Percentiles rank a stretch among this genome's conserved stretches.
phyloP scores from a whole-genome alignment of 2,113 vertebrate species.

The Solea solea region DNA sequence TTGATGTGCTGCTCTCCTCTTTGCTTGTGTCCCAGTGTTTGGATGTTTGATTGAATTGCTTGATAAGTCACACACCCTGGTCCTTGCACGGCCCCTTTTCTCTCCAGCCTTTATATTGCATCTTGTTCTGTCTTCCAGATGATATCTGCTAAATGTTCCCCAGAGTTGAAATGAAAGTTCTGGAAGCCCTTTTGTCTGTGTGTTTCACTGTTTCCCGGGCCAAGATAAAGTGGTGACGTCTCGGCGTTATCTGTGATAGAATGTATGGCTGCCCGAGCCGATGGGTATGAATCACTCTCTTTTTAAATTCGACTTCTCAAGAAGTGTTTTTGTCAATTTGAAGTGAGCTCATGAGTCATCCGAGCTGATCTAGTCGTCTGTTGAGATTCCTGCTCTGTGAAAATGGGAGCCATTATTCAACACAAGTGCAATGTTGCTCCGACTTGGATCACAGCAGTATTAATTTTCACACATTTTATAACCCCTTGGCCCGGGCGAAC shows the following conservation, averaged over 20 bases:
- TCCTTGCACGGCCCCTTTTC: constrained; percentile 25
- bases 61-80: constrained; percentile 7
- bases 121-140: constrained; percentile 26
- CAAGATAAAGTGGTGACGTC: neutral
- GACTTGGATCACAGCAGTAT: constrained; percentile 8
- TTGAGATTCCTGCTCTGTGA: constrained; percentile 18
- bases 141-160: constrained; percentile 28
- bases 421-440: constrained; percentile 1
- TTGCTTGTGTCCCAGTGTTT: neutral
- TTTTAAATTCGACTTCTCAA: constrained; percentile 27
- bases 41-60: neutral
- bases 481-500: too few species aligned
- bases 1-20: neutral
- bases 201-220: neutral
- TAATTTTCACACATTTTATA: neutral
- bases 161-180: constrained; percentile 27
- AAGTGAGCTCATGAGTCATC: constrained; percentile 57
- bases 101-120: neutral
- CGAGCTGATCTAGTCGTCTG: constrained; percentile 42
- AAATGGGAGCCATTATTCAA: constrained; percentile 42
- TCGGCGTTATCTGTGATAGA: constrained; percentile 15
- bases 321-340: constrained; percentile 54
- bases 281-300: constrained; percentile 39
- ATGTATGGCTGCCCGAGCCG: neutral
- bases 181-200: neutral